Evolutionary conservation across 1,140 invertebrate species (phyloP).

Genomic region (Drosophila gunungcola): DNA sequence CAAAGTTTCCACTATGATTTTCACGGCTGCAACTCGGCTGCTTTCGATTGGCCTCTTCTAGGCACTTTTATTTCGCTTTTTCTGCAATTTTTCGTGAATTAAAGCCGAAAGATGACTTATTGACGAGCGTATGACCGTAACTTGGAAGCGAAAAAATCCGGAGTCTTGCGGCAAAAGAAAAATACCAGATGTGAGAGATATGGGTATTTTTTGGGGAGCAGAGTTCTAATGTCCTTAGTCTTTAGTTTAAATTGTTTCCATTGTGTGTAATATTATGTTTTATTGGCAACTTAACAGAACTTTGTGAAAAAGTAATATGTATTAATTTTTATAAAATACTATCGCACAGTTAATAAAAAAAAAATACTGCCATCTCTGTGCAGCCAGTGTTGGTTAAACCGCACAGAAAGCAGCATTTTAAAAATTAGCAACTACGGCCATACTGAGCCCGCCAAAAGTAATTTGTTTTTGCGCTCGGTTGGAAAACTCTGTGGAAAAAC

Average conservation of each 20-base stretch:
- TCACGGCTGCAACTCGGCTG: constrained; percentile 30
- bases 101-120: constrained; percentile 80
- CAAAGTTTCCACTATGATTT: constrained; percentile 2
- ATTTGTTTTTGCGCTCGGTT: constrained; percentile 45
- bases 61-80: constrained; percentile 12
- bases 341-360: no score
- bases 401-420: no score
- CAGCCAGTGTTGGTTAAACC: constrained; percentile 20
- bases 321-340: no score
- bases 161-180: background rate
- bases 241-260: no score
- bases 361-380: background rate
- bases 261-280: no score
- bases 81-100: constrained; percentile 73
- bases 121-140: constrained; percentile 56
- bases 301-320: no score
- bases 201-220: background rate
- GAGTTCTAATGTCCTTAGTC: background rate
- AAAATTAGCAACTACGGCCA: constrained; percentile 3
- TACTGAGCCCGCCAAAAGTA: constrained; percentile 54
- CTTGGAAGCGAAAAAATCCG: background rate
- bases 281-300: no score
- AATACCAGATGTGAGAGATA: background rate
- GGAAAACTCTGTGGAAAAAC: constrained; percentile 4
- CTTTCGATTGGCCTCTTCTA: constrained; percentile 14